Evolutionary conservation across 2,888 invertebrate genomes (phyloP).

Genomic region (Exocentrus adspersus): DNA sequence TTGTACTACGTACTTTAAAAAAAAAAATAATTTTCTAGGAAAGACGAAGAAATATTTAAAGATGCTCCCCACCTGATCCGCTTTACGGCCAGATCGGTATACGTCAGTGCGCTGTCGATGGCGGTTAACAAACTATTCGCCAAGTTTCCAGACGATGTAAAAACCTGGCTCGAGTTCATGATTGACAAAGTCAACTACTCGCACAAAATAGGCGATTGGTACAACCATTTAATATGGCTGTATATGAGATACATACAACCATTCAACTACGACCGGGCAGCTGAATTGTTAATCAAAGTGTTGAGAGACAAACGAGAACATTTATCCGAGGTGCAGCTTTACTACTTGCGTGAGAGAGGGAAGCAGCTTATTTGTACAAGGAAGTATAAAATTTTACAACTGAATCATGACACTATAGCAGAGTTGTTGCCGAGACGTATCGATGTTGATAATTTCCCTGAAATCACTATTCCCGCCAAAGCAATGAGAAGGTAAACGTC

Average conservation of each 20-base stretch:
- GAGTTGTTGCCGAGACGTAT: conserved; percentile 36
- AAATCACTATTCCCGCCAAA: conserved; percentile 39
- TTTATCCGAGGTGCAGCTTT: conserved; percentile 45
- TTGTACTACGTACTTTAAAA: too few species aligned
- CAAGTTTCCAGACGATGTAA: conserved; percentile 44
- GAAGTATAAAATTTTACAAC: conserved; percentile 32
- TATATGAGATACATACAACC: conserved; percentile 39
- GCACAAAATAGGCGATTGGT: conserved; percentile 49
- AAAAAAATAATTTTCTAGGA: conserved; percentile 25
- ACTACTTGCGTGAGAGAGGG: conserved; percentile 44
- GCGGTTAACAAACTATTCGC: conserved; percentile 39
- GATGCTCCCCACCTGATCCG: conserved; percentile 46
- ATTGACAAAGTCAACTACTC: conserved; percentile 37
- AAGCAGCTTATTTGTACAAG: conserved; percentile 28
- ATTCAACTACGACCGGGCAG: conserved; percentile 60
- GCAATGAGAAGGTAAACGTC: conserved; percentile 42
- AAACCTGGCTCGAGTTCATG: conserved; percentile 50
- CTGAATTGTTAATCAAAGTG: conserved; percentile 63
- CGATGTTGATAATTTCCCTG: conserved; percentile 40
- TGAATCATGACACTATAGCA: conserved; percentile 39
- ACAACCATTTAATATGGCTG: conserved; percentile 44
- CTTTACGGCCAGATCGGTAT: conserved; percentile 50
- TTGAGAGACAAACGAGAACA: conserved; percentile 51
- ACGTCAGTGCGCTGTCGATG: conserved; percentile 39
- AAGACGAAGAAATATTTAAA: conserved; percentile 4